Base-by-base conservation (phyloP, 2,888 invertebrate species). In the Drosophila nr. perissopoda region DNA sequence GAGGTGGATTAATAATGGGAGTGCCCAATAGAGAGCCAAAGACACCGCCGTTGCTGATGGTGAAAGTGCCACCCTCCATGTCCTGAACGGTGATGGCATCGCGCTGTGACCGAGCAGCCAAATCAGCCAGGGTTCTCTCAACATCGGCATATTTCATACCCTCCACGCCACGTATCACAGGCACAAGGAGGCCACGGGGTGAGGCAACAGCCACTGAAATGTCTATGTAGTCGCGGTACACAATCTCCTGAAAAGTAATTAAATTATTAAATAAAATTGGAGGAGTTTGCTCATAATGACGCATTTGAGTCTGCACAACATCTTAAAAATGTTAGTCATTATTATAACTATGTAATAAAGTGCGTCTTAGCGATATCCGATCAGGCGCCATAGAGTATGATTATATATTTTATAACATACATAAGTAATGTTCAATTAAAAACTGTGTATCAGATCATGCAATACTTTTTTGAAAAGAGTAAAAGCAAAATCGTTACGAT, bases 61-160 rank as follows among this genome's bases (percentile, higher is more conserved):
- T 99, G 92, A 99, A 99, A 4, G 99, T 99, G 36, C 99, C 99
- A 29, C 99, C 99, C 91, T 99, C 99, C 99, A 99, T 99, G 92
- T 99, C 99, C 93, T 99, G 99, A 53, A 99, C 96, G 0, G 99
- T 98, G 83, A 99, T 94, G 83, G 95, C 94, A 81, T 98, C 98
- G 79, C 95, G 95, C 79, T 96, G 95, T 0, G 99, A 99, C 93
- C 99, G 99, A 79, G 97, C 98, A 5, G 98, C 98, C 62, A 99
- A 93, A 0, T 95, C 97, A 64, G 96, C 96, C 74, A 99, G 95
- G 2, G 96, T 96, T 83, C 96, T 95, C 94, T 99, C 99, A 82
- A 99, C 98, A 82, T 99, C 98, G 1, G 98, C 98, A 92, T 96
- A 99, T 85, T 97, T 97, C 97, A 99, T 99, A 40, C 94, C 94